Evolutionary conservation across 2,797 vertebrate genomes (phyloP).

Genomic region (Argya squamiceps): DNA sequence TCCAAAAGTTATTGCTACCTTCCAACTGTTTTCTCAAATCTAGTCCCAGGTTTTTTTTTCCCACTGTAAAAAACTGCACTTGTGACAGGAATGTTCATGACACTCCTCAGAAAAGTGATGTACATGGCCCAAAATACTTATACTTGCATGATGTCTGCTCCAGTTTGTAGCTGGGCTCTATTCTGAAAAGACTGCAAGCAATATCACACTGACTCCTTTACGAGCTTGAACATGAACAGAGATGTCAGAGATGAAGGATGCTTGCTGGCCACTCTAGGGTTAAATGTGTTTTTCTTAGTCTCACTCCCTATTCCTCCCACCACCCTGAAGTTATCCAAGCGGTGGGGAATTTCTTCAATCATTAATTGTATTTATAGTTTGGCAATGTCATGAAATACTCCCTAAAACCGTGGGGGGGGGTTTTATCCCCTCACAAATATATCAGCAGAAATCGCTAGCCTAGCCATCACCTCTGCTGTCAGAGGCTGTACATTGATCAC

Average conservation of each 20-base stretch:
- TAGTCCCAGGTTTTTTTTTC: neutral
- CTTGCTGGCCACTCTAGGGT: neutral
- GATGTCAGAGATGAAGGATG: neutral
- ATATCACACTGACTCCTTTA: neutral
- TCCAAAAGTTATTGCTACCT: neutral
- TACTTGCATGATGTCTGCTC: neutral
- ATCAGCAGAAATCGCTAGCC: neutral
- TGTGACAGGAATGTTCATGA: neutral
- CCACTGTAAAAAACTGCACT: neutral
- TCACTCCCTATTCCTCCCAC: neutral
- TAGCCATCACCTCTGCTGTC: neutral
- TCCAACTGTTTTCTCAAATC: neutral
- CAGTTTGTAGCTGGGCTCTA: neutral
- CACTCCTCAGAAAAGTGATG: neutral
- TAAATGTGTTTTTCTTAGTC: neutral
- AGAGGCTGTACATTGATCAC: neutral
- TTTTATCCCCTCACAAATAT: neutral
- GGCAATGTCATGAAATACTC: neutral
- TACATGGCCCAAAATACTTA: neutral
- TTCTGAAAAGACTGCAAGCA: neutral
- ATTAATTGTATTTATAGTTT: slow-evolving; percentile 6
- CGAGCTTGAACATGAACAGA: neutral
- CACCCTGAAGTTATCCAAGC: neutral
- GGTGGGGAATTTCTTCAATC: neutral
- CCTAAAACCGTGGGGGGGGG: neutral